Percentiles rank a stretch among this genome's conserved stretches.
Conservation (phyloP, 1,140 invertebrate genomes). For the Rhagoletis zephyria region DNA sequence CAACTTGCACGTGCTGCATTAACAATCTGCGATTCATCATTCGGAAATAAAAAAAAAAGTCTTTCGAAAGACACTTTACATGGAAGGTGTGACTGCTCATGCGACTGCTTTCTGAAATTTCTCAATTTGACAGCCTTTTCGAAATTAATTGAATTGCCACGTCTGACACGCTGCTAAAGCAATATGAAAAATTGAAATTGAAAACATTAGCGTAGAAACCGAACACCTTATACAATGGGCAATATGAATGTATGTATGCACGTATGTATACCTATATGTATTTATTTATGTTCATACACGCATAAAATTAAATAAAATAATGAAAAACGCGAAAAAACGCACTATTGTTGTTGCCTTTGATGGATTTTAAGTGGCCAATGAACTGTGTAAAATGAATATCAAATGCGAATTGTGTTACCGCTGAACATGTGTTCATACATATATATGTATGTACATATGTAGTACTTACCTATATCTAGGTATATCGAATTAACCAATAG, state of each 20-base stretch:
- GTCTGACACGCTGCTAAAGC: background rate
- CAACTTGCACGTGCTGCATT: too few relatives aligned
- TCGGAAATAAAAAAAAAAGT: too few relatives aligned
- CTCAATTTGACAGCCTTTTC: too few relatives aligned
- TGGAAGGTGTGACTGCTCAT: too few relatives aligned
- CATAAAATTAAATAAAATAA: background rate
- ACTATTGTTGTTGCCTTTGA: slow-evolving; percentile 21
- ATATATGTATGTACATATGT: too few relatives aligned
- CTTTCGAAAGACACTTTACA: too few relatives aligned
- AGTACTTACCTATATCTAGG: too few relatives aligned
- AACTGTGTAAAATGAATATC: slow-evolving; percentile 28
- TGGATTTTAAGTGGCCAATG: slow-evolving; percentile 28
- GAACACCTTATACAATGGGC: background rate
- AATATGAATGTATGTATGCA: background rate
- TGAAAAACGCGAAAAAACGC: slow-evolving; percentile 2
- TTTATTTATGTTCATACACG: background rate
- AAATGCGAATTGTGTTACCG: slow-evolving; percentile 23
- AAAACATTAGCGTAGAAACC: background rate
- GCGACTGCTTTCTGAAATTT: too few relatives aligned
- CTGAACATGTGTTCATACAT: too few relatives aligned
- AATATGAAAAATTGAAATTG: background rate
- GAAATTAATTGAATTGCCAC: too few relatives aligned
- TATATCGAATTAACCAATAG: background rate
- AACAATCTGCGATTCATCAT: too few relatives aligned
- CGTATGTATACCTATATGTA: background rate